Evolutionary conservation across 2,113 vertebrate genomes (phyloP).

Genomic region (Cricetomys ansorgei): DNA sequence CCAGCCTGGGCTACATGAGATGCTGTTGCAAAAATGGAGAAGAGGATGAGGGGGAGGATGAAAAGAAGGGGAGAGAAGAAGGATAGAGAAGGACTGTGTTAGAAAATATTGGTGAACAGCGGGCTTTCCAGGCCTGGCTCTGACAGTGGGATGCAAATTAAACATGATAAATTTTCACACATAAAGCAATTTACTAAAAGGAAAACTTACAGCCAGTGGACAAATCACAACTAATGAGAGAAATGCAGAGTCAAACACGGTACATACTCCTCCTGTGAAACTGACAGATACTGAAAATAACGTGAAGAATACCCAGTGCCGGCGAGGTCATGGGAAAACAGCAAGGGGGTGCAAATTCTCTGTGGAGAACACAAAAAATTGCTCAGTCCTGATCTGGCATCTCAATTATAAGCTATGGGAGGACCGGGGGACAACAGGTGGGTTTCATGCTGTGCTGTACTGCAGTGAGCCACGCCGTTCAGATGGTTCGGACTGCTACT

Average conservation of each 20-base stretch:
- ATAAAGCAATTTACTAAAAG: constrained; percentile 4
- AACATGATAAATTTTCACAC: neutral
- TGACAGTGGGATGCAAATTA: neutral
- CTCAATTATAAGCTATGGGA: neutral
- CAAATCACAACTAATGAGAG: neutral
- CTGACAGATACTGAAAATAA: neutral
- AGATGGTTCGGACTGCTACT: neutral
- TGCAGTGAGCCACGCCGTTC: neutral
- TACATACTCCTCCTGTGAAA: neutral
- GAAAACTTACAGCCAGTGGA: neutral
- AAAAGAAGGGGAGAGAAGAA: too few relatives aligned
- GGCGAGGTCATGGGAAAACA: neutral
- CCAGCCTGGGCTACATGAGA: neutral
- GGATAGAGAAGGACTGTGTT: neutral
- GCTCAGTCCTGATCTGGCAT: neutral
- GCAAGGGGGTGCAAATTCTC: neutral
- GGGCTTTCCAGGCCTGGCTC: neutral
- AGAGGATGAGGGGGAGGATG: neutral
- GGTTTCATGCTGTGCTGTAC: neutral
- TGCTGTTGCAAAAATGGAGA: neutral
- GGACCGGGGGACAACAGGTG: neutral
- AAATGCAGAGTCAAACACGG: neutral
- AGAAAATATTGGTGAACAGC: neutral
- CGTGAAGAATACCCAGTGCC: neutral
- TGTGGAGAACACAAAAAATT: neutral